These are phyloP conservation scores for Aurelia sp. DNA, from an alignment of 30 jellyfish, hydroid and myxozoan species.

Conservation along the genomic window DNA sequence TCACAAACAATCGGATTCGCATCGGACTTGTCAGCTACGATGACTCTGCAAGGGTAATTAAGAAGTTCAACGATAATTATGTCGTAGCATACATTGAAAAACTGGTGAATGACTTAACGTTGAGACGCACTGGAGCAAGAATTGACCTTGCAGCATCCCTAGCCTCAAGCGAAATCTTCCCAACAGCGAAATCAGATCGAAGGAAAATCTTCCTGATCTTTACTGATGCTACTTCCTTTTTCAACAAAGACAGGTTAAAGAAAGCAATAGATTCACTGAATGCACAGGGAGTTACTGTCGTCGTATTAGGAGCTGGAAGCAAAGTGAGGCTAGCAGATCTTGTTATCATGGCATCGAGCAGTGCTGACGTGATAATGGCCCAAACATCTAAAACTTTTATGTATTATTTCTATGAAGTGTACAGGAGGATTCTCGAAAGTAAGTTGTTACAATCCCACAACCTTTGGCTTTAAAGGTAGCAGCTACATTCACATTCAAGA, in stretches of 20 bases:
- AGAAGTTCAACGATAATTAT: constrained; percentile 37
- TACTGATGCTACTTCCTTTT: constrained; percentile 67
- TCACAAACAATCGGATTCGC: constrained; percentile 51
- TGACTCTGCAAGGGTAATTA: constrained; percentile 38
- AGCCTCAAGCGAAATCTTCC: constrained; percentile 50
- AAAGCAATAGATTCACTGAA: constrained; percentile 44
- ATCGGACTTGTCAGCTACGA: constrained; percentile 63
- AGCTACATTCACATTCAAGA: not conserved
- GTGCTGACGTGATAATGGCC: constrained; percentile 52
- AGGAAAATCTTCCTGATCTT: constrained; percentile 65
- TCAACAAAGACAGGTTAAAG: constrained; percentile 15
- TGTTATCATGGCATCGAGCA: constrained; percentile 31
- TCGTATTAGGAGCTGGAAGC: constrained; percentile 72
- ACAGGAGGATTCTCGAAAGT: constrained; percentile 57
- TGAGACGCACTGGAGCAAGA: constrained; percentile 53
- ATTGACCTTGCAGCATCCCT: constrained; percentile 49
- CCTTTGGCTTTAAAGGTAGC: too few species aligned
- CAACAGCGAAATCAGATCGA: constrained; percentile 32
- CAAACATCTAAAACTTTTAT: constrained; percentile 73
- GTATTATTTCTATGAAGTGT: constrained; percentile 53
- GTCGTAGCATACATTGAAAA: constrained; percentile 26
- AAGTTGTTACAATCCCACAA: constrained; percentile 1
- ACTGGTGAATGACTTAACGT: constrained; percentile 22
- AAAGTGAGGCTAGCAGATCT: constrained; percentile 55
- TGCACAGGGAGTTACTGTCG: constrained; percentile 72